Evolutionary conservation across 2,113 vertebrate species (phyloP), one percentile per base, ranked within the genome.

Genomic region (Caracal caracal): DNA sequence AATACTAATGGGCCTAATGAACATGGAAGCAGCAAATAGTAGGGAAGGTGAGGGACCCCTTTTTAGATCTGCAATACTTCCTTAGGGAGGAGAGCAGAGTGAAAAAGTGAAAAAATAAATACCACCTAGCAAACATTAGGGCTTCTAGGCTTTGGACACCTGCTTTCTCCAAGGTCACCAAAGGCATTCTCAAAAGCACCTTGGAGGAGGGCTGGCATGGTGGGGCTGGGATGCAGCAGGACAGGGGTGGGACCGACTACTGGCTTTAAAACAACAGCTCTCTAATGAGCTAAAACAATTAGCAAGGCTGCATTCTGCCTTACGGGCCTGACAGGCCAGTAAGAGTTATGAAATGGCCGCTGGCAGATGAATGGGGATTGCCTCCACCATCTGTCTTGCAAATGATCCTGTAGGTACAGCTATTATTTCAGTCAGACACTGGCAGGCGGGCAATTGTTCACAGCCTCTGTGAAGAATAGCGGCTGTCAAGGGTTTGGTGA

Each of bases 371-470:
- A 98, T 96, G 79, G 70, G 96, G 97, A 95, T 88, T 98, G 97
- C 97, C 94, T 95, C 47, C 56, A 37, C 88, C 97, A 98, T 98
- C 97, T 98, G 97, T 98, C 98, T 98, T 98, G 97, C 90, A 98
- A 98, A 98, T 79, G 97, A 98, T 98, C 95, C 97, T 97, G 33
- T 86, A 98, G 89, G 92, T 98, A 98, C 92, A 97, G 97, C 96
- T 98, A 98, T 98, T 98, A 98, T 98, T 99, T 98, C 92, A 97
- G 98, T 93, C 89, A 98, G 98, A 98, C 92, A 30, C 93, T 49
- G 93, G 97, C 94, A 98, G 97, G 90, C 97, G 43, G 79, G 95
- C 97, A 94, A 98, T 98, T 97, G 98, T 97, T 98, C 97, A 98
- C 19, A 80, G 96, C 53, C 90, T 93, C 92, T 30, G 94, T 98